Evolutionary conservation across 2,888 invertebrate genomes (phyloP).

Genomic region (Asteroscopus sphinx): DNA sequence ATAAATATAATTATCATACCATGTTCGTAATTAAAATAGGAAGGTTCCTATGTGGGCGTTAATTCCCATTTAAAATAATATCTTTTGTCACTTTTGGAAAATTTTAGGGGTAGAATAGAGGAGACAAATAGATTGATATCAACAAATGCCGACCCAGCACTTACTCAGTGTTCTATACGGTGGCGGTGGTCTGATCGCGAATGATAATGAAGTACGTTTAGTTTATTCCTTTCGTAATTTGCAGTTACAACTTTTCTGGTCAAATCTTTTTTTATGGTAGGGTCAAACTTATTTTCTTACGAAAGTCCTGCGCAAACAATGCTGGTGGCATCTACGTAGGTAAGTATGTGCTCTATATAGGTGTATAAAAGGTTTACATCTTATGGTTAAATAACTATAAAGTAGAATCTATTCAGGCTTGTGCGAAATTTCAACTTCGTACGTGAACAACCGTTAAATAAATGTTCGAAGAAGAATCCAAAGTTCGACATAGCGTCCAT

Average conservation of each 20-base stretch:
- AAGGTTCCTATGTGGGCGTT: no score
- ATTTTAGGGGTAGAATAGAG: no score
- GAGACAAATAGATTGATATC: no score
- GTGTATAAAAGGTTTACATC: slow-evolving; percentile 36
- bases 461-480: slow-evolving; percentile 29
- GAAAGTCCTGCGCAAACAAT: slow-evolving; percentile 26
- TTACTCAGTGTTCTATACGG: background rate
- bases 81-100: no score
- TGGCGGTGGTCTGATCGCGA: background rate
- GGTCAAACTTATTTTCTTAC: slow-evolving; percentile 27
- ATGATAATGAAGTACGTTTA: slow-evolving; percentile 23
- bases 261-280: slow-evolving; percentile 31
- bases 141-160: background rate
- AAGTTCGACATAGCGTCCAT: slow-evolving; percentile 37
- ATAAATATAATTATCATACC: no score
- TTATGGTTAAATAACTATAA: slow-evolving; percentile 45
- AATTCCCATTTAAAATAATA: no score
- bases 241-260: slow-evolving; percentile 33
- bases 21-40: no score
- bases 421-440: slow-evolving; percentile 49
- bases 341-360: slow-evolving; percentile 27
- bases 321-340: slow-evolving; percentile 16
- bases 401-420: slow-evolving; percentile 34
- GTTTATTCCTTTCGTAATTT: slow-evolving; percentile 33
- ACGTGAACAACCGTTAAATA: slow-evolving; percentile 29